Conservation (phyloP, 1,140 invertebrate species). For the Meloidogyne exigua region DNA sequence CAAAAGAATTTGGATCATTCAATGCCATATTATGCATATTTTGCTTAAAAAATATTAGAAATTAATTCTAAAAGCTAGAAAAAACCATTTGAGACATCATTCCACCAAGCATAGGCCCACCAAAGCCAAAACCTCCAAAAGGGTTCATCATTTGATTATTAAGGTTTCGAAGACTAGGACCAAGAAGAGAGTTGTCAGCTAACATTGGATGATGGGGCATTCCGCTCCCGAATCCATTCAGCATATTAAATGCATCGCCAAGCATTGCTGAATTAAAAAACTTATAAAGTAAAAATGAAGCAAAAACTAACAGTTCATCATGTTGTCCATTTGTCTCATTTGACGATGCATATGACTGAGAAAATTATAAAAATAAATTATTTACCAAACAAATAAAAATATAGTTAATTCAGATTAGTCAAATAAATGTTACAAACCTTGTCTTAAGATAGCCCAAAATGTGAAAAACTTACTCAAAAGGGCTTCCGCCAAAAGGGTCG, state of each 20-base stretch:
- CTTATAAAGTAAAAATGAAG: neutral
- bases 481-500: conserved; percentile 43
- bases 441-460: neutral
- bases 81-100: conserved; percentile 49
- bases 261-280: conserved; percentile 37
- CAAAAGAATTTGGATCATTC: conserved; percentile 54
- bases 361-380: conserved; percentile 31
- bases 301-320: conserved; percentile 46
- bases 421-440: too few relatives aligned
- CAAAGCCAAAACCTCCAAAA: conserved; percentile 54
- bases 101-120: conserved; percentile 41
- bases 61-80: neutral
- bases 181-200: conserved; percentile 1
- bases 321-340: conserved; percentile 51
- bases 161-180: neutral
- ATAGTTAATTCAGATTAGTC: too few relatives aligned
- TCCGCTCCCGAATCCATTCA: conserved; percentile 20
- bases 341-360: conserved; percentile 54
- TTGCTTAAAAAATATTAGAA: conserved; percentile 20
- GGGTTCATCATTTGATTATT: conserved; percentile 40
- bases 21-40: conserved; percentile 39
- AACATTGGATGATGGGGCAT: conserved; percentile 43
- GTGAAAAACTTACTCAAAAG: conserved; percentile 32
- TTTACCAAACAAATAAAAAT: neutral
- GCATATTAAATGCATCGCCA: conserved; percentile 48